A percentile compares a stretch with the other conserved stretches of the same genome.
These are phyloP conservation scores for Lepus timidus DNA, from an alignment of 2,113 vertebrate species.

Conservation along the genomic window DNA sequence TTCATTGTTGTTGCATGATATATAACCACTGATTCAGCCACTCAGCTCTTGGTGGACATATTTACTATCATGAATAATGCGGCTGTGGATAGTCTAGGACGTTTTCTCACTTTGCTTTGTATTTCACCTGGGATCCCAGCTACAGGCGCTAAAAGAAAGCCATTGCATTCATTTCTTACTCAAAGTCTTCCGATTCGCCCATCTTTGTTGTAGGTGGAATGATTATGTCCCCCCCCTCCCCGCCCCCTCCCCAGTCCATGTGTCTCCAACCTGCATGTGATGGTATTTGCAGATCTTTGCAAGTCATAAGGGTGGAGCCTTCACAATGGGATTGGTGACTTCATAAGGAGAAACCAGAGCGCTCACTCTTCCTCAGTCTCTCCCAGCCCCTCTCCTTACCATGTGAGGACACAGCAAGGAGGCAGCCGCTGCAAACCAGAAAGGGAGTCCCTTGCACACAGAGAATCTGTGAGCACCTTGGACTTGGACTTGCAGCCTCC, in stretches of 20 bases:
- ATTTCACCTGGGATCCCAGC: neutral
- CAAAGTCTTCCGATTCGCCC: neutral
- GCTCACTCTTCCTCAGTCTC: neutral
- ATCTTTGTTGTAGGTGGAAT: neutral
- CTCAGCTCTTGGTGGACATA: neutral
- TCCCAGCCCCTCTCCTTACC: neutral
- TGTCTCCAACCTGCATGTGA: no score
- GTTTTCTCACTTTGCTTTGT: neutral
- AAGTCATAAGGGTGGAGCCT: neutral
- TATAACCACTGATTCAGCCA: neutral
- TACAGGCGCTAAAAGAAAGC: neutral
- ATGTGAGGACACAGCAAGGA: neutral
- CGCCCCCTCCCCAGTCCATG: no score
- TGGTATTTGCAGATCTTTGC: no score
- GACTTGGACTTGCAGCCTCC: no score
- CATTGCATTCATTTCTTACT: neutral
- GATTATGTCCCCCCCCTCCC: neutral
- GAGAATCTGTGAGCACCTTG: no score
- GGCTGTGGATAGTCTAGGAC: neutral
- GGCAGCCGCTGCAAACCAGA: no score
- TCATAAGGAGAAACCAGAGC: neutral
- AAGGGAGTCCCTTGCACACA: no score
- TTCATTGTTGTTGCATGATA: neutral
- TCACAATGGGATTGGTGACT: neutral
- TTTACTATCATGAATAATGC: neutral